phyloP scores from a whole-genome alignment of 2,888 invertebrate species.

The Campaea margaritaria region DNA sequence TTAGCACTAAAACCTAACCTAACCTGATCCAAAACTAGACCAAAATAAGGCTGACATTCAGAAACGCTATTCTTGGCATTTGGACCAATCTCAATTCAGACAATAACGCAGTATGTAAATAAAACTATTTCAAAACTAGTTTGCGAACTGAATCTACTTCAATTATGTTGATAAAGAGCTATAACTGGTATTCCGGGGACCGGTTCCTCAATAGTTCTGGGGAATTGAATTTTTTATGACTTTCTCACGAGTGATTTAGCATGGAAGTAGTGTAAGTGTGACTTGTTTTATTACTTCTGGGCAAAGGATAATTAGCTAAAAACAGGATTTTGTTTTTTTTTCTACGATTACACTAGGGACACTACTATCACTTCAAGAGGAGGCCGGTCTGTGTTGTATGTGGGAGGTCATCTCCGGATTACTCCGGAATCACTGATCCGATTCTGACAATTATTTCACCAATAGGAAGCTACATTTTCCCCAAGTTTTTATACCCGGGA shows the following conservation, averaged over 20 bases:
- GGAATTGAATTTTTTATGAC: slow-evolving; percentile 17
- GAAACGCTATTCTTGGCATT: background rate
- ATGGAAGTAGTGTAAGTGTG: slow-evolving; percentile 22
- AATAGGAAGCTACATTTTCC: too few relatives aligned
- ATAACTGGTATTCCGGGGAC: slow-evolving; percentile 12
- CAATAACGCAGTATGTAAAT: slow-evolving; percentile 5
- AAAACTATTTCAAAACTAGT: slow-evolving; percentile 15
- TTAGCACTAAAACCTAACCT: too few relatives aligned
- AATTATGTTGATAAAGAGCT: slow-evolving; percentile 4
- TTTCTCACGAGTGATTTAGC: slow-evolving; percentile 32
- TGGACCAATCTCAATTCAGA: slow-evolving; percentile 1
- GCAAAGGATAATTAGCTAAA: too few relatives aligned
- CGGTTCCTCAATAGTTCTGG: slow-evolving; percentile 9
- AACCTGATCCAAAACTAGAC: too few relatives aligned
- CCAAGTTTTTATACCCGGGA: too few relatives aligned
- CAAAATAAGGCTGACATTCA: background rate
- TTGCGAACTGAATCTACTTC: slow-evolving; percentile 19
- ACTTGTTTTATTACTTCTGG: slow-evolving; percentile 15
- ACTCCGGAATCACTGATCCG: slow-evolving; percentile 12
- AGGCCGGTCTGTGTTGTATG: too few relatives aligned
- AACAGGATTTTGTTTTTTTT: too few relatives aligned
- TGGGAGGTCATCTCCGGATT: slow-evolving; percentile 17
- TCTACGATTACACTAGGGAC: too few relatives aligned
- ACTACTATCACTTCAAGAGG: too few relatives aligned
- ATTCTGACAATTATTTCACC: background rate